Conservation (phyloP, 2,113 vertebrate species). For the Emberiza fucata region DNA sequence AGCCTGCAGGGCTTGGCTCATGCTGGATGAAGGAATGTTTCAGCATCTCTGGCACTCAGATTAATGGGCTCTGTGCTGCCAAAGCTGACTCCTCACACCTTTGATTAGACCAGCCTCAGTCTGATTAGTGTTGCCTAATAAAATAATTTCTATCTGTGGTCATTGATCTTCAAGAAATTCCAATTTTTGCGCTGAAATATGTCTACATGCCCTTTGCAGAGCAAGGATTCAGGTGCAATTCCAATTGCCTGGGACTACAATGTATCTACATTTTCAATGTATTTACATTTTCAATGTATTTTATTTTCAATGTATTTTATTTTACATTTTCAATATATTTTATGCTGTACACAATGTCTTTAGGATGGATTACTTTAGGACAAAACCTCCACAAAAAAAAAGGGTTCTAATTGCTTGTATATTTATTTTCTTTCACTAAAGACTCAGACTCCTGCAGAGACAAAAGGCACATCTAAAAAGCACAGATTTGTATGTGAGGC, state of each 20-base stretch:
- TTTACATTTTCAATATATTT: background rate
- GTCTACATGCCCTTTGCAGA: background rate
- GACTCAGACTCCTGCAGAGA: background rate
- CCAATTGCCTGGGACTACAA: background rate
- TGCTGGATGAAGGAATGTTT: background rate
- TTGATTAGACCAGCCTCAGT: background rate
- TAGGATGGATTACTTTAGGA: background rate
- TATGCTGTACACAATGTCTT: background rate
- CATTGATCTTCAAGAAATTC: background rate
- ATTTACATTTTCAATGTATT: background rate
- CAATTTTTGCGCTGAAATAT: background rate
- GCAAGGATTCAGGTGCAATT: background rate
- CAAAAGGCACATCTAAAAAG: background rate
- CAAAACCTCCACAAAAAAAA: background rate
- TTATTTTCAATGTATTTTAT: no score
- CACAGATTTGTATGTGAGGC: background rate
- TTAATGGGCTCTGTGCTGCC: background rate
- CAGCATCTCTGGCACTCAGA: background rate
- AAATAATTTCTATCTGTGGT: background rate
- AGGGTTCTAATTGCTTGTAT: background rate
- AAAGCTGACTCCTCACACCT: background rate
- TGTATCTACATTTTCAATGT: background rate
- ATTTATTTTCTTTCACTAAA: background rate
- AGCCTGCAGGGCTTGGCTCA: background rate
- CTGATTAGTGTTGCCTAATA: background rate